These are phyloP conservation scores for Pardalotus punctatus DNA, from an alignment of 2,113 vertebrate genomes.

Conservation along the genomic window DNA sequence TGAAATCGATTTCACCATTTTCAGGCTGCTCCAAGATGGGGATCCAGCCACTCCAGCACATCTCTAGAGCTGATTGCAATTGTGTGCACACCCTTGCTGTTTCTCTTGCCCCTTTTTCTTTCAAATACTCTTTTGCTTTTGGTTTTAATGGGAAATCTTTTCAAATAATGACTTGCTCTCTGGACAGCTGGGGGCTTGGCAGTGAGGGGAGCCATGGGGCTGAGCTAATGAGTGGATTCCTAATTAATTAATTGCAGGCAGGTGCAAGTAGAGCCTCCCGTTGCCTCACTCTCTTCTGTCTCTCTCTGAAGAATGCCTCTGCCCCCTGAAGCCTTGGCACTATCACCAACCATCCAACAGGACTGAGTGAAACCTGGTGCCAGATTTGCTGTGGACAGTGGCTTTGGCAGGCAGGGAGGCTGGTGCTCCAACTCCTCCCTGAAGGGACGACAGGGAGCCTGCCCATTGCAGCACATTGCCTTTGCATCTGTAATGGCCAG, in stretches of 20 bases:
- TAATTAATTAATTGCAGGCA: constrained; percentile 66
- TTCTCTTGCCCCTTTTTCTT: not conserved
- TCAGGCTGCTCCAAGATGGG: not conserved
- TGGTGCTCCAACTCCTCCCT: not conserved
- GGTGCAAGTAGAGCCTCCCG: constrained; percentile 22
- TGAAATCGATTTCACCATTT: not conserved
- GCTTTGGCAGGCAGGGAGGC: not conserved
- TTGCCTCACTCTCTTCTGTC: not conserved
- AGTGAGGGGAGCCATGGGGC: constrained; percentile 9
- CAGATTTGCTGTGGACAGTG: not conserved
- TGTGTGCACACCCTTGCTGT: not conserved
- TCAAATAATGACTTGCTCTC: constrained; percentile 33
- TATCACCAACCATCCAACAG: not conserved
- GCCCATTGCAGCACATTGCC: not conserved
- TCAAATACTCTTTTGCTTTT: not conserved
- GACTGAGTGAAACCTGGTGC: not conserved
- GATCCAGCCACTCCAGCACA: not conserved
- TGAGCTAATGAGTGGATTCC: constrained; percentile 40
- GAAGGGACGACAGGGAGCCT: not conserved
- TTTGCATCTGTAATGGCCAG: not conserved
- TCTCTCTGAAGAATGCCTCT: not conserved
- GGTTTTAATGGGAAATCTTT: constrained; percentile 20
- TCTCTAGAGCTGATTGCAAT: constrained; percentile 8
- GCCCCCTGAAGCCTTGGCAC: not conserved
- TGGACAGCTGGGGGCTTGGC: constrained; percentile 37